Evolutionary conservation across 2,888 invertebrate genomes (phyloP).

Genomic region (Stenolophus ochropezus): DNA sequence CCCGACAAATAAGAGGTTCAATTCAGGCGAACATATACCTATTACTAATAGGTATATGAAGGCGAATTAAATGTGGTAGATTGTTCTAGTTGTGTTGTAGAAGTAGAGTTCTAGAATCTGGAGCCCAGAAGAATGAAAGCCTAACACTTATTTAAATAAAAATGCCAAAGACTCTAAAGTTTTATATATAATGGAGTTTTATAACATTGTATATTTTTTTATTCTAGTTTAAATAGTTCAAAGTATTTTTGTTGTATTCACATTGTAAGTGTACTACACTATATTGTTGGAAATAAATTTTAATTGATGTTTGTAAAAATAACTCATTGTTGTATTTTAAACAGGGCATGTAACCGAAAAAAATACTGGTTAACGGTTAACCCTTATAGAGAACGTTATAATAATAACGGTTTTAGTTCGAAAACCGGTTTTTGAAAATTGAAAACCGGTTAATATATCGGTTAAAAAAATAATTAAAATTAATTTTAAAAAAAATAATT

Average conservation of each 20-base stretch:
- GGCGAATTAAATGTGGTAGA: no score
- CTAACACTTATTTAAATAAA: constrained; percentile 29
- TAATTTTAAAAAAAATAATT: no score
- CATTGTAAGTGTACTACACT: constrained; percentile 46
- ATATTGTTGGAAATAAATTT: constrained; percentile 55
- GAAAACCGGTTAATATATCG: no score
- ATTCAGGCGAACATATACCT: not conserved
- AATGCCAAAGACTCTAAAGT: constrained; percentile 58
- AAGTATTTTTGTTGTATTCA: constrained; percentile 44
- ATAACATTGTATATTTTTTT: constrained; percentile 59
- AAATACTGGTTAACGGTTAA: no score
- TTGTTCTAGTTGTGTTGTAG: no score
- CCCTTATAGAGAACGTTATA: no score
- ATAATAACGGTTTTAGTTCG: no score
- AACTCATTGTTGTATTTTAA: not conserved
- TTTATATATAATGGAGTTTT: constrained; percentile 58
- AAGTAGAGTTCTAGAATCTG: no score
- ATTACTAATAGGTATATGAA: not conserved
- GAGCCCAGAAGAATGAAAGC: constrained; percentile 2
- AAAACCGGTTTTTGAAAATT: no score
- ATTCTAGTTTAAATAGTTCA: constrained; percentile 25
- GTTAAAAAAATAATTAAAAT: no score
- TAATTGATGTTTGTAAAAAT: constrained; percentile 56
- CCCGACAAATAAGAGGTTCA: not conserved
- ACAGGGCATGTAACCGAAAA: no score